A percentile compares a stretch with the other conserved stretches of the same genome.
phyloP scores from a whole-genome alignment of 2,113 vertebrate genomes.

The Choloepus hoffmanni region DNA sequence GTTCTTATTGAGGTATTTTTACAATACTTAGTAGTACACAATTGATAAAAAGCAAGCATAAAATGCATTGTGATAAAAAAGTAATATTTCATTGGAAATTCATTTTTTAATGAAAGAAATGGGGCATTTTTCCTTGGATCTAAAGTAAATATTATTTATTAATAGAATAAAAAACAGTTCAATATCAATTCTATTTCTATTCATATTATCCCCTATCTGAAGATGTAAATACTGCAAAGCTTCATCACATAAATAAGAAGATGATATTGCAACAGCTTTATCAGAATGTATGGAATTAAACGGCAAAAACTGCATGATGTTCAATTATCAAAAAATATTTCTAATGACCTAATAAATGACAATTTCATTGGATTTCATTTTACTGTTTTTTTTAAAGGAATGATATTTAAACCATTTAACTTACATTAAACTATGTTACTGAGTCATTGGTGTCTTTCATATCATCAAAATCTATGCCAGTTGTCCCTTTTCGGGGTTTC shows the following conservation, averaged over 20 bases:
- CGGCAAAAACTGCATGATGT: not conserved
- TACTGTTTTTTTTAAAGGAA: not conserved
- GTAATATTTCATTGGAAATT: not conserved
- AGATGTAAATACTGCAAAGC: not conserved
- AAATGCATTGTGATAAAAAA: not conserved
- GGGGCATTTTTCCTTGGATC: not conserved
- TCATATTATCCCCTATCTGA: not conserved
- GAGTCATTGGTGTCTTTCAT: not conserved
- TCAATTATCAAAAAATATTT: not conserved
- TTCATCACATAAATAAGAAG: not conserved
- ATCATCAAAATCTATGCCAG: not conserved
- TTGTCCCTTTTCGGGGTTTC: not conserved
- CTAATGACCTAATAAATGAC: not conserved
- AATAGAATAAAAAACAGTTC: not conserved
- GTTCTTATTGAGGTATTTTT: too few species aligned
- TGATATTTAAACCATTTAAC: not conserved
- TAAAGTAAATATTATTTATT: not conserved
- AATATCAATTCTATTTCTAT: not conserved
- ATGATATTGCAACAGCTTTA: not conserved
- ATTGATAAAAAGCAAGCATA: too few species aligned
- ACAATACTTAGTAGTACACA: too few species aligned
- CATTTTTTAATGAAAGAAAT: not conserved
- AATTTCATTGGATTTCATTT: not conserved
- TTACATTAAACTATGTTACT: not conserved
- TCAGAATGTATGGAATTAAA: not conserved